Evolutionary conservation across 2,888 invertebrate species (phyloP), one percentile per base, ranked within the genome.

Genomic region (Sphinx pinastri): DNA sequence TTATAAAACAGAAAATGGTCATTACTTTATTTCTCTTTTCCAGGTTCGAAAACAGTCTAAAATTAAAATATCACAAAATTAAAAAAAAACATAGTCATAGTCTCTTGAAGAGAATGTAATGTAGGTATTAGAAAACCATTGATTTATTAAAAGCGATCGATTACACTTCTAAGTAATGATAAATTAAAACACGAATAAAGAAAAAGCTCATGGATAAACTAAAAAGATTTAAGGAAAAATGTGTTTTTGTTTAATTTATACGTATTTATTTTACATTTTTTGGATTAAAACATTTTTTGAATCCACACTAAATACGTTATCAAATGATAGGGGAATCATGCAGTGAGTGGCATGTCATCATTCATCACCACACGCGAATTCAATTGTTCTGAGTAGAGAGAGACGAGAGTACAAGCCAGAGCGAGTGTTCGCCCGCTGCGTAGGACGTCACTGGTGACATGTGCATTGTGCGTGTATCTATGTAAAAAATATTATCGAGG

Each of bases 401-500:
- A 25, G 2, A 25, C 25, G 25, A 19, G 55, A 55, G 55, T 47
- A 45, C 60, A 16, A 45, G 60, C n/a, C 45, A 2, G 5, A 16
- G 1, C 45, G 47, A 45, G 45, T 16, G n/a, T 12, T 45, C 47
- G 45, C 81, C 82, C 77, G 74, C 80, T 74, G 79, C 78, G 76
- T 80, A 79, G 83, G 83, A 78, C 77, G 77, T 83, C 81, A 84
- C 86, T 84, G 85, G 84, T 81, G 75, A 49, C 49, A 80, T 81
- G 55, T 78, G 83, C 80, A 55, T 74, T 82, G 75, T 86, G 83
- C 85, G 82, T 87, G 87, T 90, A 87, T 86, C 83, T 89, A 88
- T 89, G 86, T 90, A 88, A 85, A 88, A 89, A 88, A 86, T 86
- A 88, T 83, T 88, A 84, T 89, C 83, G 83, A 85, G 86, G 87